Evolutionary conservation across 2,888 invertebrate genomes (phyloP), one percentile per base, ranked within the genome.

Genomic region (Meteorus colon): DNA sequence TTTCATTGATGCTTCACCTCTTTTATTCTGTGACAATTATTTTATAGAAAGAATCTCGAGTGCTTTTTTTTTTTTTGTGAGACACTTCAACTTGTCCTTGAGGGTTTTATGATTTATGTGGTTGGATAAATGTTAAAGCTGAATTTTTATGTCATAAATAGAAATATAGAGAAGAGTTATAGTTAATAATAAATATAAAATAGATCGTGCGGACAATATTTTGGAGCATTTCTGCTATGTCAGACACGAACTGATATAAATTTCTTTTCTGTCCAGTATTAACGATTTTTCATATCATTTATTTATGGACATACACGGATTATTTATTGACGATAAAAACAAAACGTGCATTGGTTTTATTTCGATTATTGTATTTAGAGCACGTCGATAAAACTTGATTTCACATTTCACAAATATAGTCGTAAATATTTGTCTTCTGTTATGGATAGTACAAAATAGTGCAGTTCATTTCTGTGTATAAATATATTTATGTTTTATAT

Each of bases 331-430:
- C 4, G 6, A 48, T 48, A 48, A 48, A 48, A 48, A 48, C 6
- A 48, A 48, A 48, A 48, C n/a, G n/a, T 48, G 14, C 14, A n/a
- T 16, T 48, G 6, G n/a, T n/a, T 19, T 6, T 55, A 19, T 19
- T 55, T 55, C n/a, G 55, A 19, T 19, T 24, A 55, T 55, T 55
- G n/a, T 48, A 63, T 31, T 29, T 16, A 65, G 37, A 48, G 37
- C 29, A 45, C 45, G 14, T 19, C 31, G 19, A 69, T 69, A 55
- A 51, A 69, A 69, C 29, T 34, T 34, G 31, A 34, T 55, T 69
- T n/a, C 19, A 31, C 55, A 69, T 69, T 31, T 69, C 24, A n/a
- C 55, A 29, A 69, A 69, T 69, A n/a, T 14, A 69, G 16, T 34
- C 5, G 55, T 59, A n/a, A 67, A 45, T 55, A 24, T 55, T 55